Evolutionary conservation across 2,797 vertebrate species (phyloP), one percentile per base, ranked within the genome.

Genomic region (Ibycter americanus): DNA sequence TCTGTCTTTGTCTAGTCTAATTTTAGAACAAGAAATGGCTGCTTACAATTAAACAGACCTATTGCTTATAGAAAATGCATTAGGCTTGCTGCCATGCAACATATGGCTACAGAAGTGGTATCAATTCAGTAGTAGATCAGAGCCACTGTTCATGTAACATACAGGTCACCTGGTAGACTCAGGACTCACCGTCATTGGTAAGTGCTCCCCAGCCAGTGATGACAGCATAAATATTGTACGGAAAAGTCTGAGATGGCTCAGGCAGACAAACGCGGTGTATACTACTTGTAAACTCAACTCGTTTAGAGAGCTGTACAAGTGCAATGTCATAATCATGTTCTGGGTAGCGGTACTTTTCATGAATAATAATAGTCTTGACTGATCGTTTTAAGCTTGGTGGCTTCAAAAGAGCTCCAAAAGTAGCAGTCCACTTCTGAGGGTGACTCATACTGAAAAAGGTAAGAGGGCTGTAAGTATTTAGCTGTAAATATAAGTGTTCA

Each of bases 181-280:
- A 40, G 54, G 87, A 97, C 98, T 98, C 79, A 98, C 98, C 98
- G 0, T 98, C 96, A 19, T 93, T 86, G 40, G 96, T 97, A 55
- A 98, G 77, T 18, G 97, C 97, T 96, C 98, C 98, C 98, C 98
- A 98, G 95, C 98, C 98, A 56, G 98, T 98, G 72, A 98, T 96
- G 55, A 98, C 97, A 49, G 96, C 98, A 0, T 97, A 70, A 80
- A 51, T 97, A 31, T 96, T 95, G 80, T 98, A 97, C 9, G 93
- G 96, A 83, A 98, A 97, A 16, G 38, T 84, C 66, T 98, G 95
- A 42, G 89, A 93, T 16, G 94, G 89, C 82, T 98, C 97, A 4
- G 98, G 98, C 92, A 98, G 97, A 65, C 98, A 98, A 32, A 96
- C 96, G 0, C 93, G 97, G 79, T 97, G 97, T 87, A 98, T 80